Conservation (phyloP, 92 coral and sea anemone genomes). For the Meandrina meandrites region DNA sequence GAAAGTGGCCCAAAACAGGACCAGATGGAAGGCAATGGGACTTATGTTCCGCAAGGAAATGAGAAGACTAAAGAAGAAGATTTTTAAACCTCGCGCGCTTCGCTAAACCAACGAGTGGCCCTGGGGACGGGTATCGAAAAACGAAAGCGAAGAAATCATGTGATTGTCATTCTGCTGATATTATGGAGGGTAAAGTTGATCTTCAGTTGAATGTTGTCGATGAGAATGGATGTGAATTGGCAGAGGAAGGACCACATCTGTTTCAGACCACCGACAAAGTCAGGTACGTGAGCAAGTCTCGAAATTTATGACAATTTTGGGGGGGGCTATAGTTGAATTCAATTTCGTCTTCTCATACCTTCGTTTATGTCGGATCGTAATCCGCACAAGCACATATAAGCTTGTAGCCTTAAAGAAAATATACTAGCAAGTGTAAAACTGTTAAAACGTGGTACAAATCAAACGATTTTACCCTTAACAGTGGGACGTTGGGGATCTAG, state of each 20-base stretch:
- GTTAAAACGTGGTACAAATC: not conserved
- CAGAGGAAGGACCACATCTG: not conserved
- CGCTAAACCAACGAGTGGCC: not conserved
- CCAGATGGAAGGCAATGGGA: too few relatives aligned
- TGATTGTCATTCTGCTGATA: not conserved
- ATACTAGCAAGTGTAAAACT: not conserved
- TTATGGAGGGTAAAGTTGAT: not conserved
- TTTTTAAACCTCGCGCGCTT: too few relatives aligned
- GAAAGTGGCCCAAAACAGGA: too few relatives aligned
- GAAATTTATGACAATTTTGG: too few relatives aligned
- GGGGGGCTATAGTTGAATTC: not conserved
- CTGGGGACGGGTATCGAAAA: not conserved
- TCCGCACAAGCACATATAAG: not conserved
- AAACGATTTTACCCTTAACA: not conserved
- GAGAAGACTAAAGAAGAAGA: too few relatives aligned
- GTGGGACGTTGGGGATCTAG: too few relatives aligned
- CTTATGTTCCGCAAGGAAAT: too few relatives aligned
- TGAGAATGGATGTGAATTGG: constrained; percentile 6
- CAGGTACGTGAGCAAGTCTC: not conserved
- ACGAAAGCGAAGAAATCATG: not conserved
- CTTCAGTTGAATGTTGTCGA: constrained; percentile 12
- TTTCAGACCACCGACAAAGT: not conserved
- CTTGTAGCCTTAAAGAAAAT: not conserved
- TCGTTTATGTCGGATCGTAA: not conserved
- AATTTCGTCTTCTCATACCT: not conserved